Evolutionary conservation across 2,113 vertebrate species (phyloP), one percentile per base, ranked within the genome.

Genomic region (Ornithorhynchus anatinus): DNA sequence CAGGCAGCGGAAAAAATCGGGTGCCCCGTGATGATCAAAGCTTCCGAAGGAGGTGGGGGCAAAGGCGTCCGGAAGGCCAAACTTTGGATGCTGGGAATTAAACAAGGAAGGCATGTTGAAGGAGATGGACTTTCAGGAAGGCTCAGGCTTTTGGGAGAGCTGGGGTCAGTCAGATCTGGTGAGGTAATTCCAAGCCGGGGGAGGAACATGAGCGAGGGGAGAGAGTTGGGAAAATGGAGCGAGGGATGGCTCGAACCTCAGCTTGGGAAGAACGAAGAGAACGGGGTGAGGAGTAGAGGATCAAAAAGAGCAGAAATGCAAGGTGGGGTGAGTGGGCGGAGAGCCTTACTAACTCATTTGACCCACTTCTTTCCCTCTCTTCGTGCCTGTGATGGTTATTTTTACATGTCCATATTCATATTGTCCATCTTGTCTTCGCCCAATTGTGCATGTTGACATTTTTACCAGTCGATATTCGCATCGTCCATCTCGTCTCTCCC

Each of bases 11-110:
- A 94, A 52, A 92, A 8, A 62, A 94, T 99, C 0, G 96, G 97
- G 59, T 99, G 97, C 75, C 98, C 98, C 0, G 79, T 99, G 65
- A 95, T 99, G 83, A 97, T 99, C 85, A 99, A 99, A 81, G n/a
- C 20, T 22, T 2, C 20, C 20, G 7, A 4, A 44, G 43, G 43
- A 11, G 4, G 44, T 14, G 11, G 22, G 19, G 10, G 44, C n/a
- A 45, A 45, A 22, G n/a, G 15, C 12, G n/a, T 2, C n/a, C 11
- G 6, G 22, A 23, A 3, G 43, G 11, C 5, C 5, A 12, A 6
- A 12, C 6, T 9, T 10, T 22, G 14, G 20, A 23, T 12, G 4
- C 20, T 11, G 14, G n/a, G 43, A 22, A 45, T 20, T 10, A 44
- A 45, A 16, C 5, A 23, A 45, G 3, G 20, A 13, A 45, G 10